A percentile compares a stretch with the other conserved stretches of the same genome.
Conservation (phyloP, 1,140 invertebrate genomes). For the Streblospio benedicti region DNA sequence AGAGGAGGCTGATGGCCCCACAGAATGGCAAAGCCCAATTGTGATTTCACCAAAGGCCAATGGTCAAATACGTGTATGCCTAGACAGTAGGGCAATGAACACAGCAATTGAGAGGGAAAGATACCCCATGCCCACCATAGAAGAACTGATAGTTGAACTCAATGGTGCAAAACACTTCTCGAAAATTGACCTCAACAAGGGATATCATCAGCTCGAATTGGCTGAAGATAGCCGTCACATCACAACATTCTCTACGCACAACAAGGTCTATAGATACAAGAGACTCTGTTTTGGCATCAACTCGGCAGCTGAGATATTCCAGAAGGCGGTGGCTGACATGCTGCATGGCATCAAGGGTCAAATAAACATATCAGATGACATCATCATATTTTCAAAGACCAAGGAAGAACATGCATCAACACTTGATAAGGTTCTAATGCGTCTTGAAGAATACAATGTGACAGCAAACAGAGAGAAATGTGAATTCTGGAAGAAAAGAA, state of each 20-base stretch:
- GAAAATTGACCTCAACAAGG: slow-evolving; percentile 2
- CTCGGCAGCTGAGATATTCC: slow-evolving; percentile 11
- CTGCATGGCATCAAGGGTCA: neutral
- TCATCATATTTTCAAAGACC: neutral
- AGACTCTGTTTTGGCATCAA: neutral
- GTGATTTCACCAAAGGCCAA: neutral
- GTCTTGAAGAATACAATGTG: slow-evolving; percentile 23
- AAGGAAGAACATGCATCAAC: neutral
- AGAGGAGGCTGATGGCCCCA: neutral
- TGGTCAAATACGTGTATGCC: neutral
- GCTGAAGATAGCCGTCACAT: neutral
- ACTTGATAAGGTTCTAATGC: neutral
- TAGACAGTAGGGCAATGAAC: neutral
- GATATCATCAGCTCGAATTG: slow-evolving; percentile 7
- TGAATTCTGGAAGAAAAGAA: neutral
- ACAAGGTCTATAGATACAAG: slow-evolving; percentile 7
- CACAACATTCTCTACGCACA: slow-evolving; percentile 4
- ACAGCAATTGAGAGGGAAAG: neutral
- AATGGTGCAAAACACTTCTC: neutral
- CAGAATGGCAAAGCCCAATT: slow-evolving; percentile 1
- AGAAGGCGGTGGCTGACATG: slow-evolving; percentile 7
- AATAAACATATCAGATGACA: neutral
- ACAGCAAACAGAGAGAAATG: slow-evolving; percentile 39
- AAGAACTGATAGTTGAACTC: neutral
- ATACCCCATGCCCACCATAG: neutral